Conservation (phyloP, 2,113 vertebrate genomes). For the Tetrax tetrax region DNA sequence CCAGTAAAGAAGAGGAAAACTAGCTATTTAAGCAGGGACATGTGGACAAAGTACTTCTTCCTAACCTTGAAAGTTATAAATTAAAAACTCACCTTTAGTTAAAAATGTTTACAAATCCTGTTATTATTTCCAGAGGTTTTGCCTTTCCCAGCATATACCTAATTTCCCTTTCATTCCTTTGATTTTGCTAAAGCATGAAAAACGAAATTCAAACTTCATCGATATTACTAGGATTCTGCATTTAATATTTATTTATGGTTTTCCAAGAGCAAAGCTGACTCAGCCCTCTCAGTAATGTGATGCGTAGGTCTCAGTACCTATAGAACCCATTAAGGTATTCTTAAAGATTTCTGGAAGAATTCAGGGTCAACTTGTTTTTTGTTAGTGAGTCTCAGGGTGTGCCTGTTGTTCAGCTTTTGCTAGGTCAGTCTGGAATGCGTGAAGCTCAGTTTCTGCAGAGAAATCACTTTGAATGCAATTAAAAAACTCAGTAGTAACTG, state of each 20-base stretch:
- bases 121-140: background rate
- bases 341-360: background rate
- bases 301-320: background rate
- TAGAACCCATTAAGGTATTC: background rate
- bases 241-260: background rate
- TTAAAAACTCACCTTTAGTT: background rate
- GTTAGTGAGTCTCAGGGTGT: slow-evolving; percentile 17
- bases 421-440: slow-evolving; percentile 48
- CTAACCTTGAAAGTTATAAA: background rate
- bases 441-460: slow-evolving; percentile 76
- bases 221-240: background rate
- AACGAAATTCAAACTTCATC: background rate
- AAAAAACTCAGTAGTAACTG: slow-evolving; percentile 52
- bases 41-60: background rate
- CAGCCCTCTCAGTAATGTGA: background rate
- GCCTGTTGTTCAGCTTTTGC: slow-evolving; percentile 66
- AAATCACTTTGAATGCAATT: slow-evolving; percentile 35
- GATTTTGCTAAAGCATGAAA: background rate
- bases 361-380: background rate
- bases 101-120: background rate
- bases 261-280: background rate
- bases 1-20: background rate
- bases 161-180: background rate
- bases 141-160: background rate
- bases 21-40: background rate